These are phyloP conservation scores for Peromyscus leucopus DNA, from an alignment of 2,113 vertebrate species.

Conservation along the genomic window DNA sequence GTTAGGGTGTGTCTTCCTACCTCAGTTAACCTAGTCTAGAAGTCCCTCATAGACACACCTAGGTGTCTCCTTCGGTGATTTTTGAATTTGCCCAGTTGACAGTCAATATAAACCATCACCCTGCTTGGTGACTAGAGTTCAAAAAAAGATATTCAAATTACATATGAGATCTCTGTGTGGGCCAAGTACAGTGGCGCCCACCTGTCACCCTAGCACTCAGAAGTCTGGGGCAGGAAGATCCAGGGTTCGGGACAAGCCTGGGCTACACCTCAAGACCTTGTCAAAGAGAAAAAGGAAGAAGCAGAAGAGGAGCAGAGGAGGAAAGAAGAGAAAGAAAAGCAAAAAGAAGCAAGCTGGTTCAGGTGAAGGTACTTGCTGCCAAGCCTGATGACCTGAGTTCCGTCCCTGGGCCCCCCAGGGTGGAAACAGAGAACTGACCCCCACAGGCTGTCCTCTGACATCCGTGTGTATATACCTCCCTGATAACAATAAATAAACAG, in stretches of 20 bases:
- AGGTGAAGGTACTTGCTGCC: not conserved
- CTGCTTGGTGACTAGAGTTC: not conserved
- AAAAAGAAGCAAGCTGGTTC: not conserved
- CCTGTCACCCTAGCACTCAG: not conserved
- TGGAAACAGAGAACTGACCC: not conserved
- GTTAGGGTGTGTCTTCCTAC: not conserved
- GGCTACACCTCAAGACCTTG: not conserved
- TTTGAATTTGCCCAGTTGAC: not conserved
- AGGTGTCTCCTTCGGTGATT: not conserved
- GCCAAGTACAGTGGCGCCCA: too few species aligned
- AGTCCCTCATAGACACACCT: not conserved
- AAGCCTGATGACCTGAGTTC: not conserved
- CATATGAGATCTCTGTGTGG: not conserved
- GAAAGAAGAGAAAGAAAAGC: not conserved
- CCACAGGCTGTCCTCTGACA: not conserved
- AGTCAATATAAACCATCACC: not conserved
- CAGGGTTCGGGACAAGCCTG: not conserved
- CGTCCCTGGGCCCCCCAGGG: not conserved
- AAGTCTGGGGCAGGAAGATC: not conserved
- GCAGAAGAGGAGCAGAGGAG: not conserved
- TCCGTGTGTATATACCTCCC: not conserved
- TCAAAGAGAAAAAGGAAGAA: not conserved
- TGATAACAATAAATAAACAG: not conserved
- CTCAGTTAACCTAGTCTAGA: not conserved
- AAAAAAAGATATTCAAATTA: conserved; percentile 33